Evolutionary conservation across 2,113 vertebrate genomes (phyloP).

Genomic region (Euleptes europaea): DNA sequence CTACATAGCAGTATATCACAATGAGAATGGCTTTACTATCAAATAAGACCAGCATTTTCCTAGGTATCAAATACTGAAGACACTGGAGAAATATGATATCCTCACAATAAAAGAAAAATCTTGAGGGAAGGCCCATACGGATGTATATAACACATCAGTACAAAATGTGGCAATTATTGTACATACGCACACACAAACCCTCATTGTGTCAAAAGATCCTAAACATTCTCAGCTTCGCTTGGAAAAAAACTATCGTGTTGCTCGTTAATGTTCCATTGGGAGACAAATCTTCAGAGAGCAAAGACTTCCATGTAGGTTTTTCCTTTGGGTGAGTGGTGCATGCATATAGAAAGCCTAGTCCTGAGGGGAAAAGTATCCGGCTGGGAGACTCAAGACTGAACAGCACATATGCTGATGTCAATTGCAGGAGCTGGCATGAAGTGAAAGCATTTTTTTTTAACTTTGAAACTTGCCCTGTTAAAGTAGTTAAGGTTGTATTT

Average conservation of each 20-base stretch:
- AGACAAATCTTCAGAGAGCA: constrained; percentile 16
- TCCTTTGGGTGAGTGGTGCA: constrained; percentile 21
- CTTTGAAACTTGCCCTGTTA: constrained; percentile 70
- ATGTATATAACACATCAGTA: too few species aligned
- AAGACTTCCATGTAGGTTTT: constrained; percentile 16
- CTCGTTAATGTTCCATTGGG: neutral
- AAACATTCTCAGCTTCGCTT: neutral
- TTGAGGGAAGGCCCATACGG: too few species aligned
- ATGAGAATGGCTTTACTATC: too few species aligned
- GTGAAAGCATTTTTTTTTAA: constrained; percentile 72
- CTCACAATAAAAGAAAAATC: too few species aligned
- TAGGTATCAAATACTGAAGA: too few species aligned
- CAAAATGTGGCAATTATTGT: too few species aligned
- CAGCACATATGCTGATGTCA: constrained; percentile 71
- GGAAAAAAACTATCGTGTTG: neutral
- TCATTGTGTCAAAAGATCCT: neutral
- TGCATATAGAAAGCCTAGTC: constrained; percentile 52
- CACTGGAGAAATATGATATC: too few species aligned
- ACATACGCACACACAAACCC: too few species aligned
- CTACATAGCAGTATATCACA: too few species aligned
- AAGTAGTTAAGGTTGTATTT: constrained; percentile 81
- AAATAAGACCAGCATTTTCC: too few species aligned
- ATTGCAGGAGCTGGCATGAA: constrained; percentile 71
- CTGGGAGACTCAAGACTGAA: constrained; percentile 65
- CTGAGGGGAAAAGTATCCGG: constrained; percentile 59